Evolutionary conservation across 2,888 invertebrate species (phyloP), one percentile per base, ranked within the genome.

Genomic region (Sinhomidia bicolor): DNA sequence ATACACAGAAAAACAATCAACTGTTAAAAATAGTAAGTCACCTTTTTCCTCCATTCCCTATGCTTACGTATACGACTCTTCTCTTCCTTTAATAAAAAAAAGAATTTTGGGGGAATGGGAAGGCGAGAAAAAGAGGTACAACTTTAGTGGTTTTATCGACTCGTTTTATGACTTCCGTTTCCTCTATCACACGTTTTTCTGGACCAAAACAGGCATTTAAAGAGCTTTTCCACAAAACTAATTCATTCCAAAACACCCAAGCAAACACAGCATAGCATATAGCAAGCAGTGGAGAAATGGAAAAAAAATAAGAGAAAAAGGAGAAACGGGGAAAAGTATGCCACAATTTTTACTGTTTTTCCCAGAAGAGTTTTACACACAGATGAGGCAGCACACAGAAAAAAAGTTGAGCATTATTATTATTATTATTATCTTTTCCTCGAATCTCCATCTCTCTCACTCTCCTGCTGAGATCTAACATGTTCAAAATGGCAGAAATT

Each of bases 111-210:
- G 57, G n/a, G 51, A 9, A 41, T 3, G 71, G 17, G 26, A 62
- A 65, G 71, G 83, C 51, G 60, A 76, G 29, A 65, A 57, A 76
- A 62, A 29, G 26, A 65, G 85, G 47, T 23, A 65, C 47, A 78
- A 32, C 36, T 54, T 29, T 80, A n/a, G 74, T 81, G 81, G 87
- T 87, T 87, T 81, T 87, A 87, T 88, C 83, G 80, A 83, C 54
- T 62, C 44, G 51, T 89, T 89, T 89, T 89, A 89, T 80, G 89
- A 89, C 84, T 89, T 89, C 89, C 89, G 84, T 80, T 89, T 89
- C 89, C 89, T 89, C 29, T 57, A 85, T 85, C 68, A 80, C 68
- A 65, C 78, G 29, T 85, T 78, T 80, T 79, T 76, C 57, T 71
- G n/a, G 60, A 81, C 65, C 71, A 83, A 68, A 71, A 82, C 62